These are phyloP conservation scores for rat (Rattus norvegicus) DNA, from an alignment of 2,113 vertebrate species.

Conservation along the genomic window GRCr8 NC_086036.1:51003001-51003500, in stretches of 20 bases:
- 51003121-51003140: not conserved
- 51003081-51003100: not conserved
- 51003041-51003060: not conserved
- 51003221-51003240: not conserved
- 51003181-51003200: not conserved
- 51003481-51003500: not conserved
- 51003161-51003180: not conserved
- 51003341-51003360: not conserved
- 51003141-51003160: not conserved
- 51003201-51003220: not conserved
- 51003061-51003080: not conserved
- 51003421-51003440: conserved; percentile 23
- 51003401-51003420: conserved; percentile 14
- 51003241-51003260: conserved; percentile 16
- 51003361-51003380: not conserved
- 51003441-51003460: conserved; percentile 41
- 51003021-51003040: not conserved
- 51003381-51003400: not conserved
- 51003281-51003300: conserved; percentile 28
- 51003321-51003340: not conserved
- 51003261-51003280: conserved; percentile 14
- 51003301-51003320: conserved; percentile 7
- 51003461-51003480: not conserved
- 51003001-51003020: not conserved
- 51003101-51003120: not conserved